Evolutionary conservation across 2,797 vertebrate species (phyloP).

Genomic region (Coregonus ussuriensis): DNA sequence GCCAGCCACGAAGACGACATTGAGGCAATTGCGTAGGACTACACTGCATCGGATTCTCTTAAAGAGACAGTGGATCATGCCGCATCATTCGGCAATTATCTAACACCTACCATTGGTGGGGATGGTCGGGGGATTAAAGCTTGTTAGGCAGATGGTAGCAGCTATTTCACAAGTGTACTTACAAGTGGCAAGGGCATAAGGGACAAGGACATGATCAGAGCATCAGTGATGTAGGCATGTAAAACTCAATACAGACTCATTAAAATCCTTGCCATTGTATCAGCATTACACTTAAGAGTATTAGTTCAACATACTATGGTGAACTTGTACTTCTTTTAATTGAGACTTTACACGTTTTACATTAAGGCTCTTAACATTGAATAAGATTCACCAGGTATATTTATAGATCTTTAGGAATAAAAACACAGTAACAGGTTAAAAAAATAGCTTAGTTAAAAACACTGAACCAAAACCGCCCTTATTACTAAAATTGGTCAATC

Average conservation of each 20-base stretch:
- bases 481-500: neutral
- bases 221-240: neutral
- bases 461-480: neutral
- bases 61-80: slow-evolving; percentile 66
- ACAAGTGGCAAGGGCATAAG: no score
- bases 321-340: neutral
- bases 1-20: slow-evolving; percentile 51
- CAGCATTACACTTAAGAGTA: neutral
- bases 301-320: neutral
- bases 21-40: slow-evolving; percentile 58
- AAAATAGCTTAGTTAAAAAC: neutral
- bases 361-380: neutral
- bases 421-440: neutral
- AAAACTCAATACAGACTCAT: neutral
- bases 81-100: neutral
- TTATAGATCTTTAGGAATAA: neutral
- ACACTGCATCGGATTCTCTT: slow-evolving; percentile 69
- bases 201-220: neutral
- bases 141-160: neutral
- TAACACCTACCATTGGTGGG: neutral
- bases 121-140: neutral
- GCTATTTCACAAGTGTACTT: no score
- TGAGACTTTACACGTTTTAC: neutral
- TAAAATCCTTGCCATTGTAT: neutral
- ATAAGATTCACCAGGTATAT: neutral